Conservation (phyloP, 2,888 invertebrate genomes). For the Lordiphosa fenestrarum region DNA sequence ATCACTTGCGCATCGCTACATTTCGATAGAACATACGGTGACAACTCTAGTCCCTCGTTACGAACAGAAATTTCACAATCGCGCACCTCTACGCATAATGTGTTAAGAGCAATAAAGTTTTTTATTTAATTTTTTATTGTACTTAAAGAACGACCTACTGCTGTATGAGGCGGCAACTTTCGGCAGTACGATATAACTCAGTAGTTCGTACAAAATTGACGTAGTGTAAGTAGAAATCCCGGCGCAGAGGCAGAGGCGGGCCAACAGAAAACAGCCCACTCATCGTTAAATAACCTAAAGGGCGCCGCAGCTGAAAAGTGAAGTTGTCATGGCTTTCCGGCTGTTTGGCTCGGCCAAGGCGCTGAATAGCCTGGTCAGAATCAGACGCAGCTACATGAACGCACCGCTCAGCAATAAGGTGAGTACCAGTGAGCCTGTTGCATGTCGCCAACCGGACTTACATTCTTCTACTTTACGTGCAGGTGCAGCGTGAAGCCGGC, state of each 20-base stretch:
- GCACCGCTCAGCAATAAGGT: slow-evolving; percentile 69
- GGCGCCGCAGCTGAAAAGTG: slow-evolving; percentile 10
- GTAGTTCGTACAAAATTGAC: slow-evolving; percentile 35
- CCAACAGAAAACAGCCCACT: slow-evolving; percentile 25
- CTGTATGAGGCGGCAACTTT: slow-evolving; percentile 41
- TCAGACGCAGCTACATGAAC: slow-evolving; percentile 77
- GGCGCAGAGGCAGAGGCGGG: slow-evolving; percentile 19
- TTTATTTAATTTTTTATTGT: slow-evolving; percentile 34
- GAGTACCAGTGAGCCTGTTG: background rate
- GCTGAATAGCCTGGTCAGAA: slow-evolving; percentile 81
- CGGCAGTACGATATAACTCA: slow-evolving; percentile 12
- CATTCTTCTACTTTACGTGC: background rate
- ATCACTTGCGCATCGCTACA: no score
- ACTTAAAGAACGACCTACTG: slow-evolving; percentile 39
- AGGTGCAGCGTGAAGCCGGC: slow-evolving; percentile 43
- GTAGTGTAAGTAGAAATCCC: slow-evolving; percentile 24
- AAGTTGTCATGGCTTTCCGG: slow-evolving; percentile 83
- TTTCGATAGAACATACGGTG: background rate
- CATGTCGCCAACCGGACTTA: background rate
- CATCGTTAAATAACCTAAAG: slow-evolving; percentile 66
- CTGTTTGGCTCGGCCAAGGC: slow-evolving; percentile 83
- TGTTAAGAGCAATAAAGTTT: slow-evolving; percentile 33
- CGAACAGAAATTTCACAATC: slow-evolving; percentile 62
- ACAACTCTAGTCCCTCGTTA: slow-evolving; percentile 3
- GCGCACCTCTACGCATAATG: slow-evolving; percentile 46